Base-by-base conservation (phyloP, 2,797 vertebrate genomes). In the Hemibagrus guttatus region DNA sequence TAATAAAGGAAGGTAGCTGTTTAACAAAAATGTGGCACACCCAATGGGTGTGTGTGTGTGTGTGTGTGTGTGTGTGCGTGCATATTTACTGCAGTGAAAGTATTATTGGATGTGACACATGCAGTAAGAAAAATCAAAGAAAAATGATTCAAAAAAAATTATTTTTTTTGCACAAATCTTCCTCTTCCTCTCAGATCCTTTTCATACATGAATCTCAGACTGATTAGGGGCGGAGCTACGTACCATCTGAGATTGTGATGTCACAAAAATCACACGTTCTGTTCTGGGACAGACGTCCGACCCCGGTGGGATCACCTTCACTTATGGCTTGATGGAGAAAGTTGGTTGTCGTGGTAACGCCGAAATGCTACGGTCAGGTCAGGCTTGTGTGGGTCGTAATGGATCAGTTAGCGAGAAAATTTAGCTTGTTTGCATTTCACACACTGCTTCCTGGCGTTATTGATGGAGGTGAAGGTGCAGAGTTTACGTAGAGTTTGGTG, bases 11-110 rank as follows among this genome's bases (percentile, higher is more conserved):
- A 85, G 79, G 79, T n/a, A 83, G 75, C 49, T 72, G 83, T 85
- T 88, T 69, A 49, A 76, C 84, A 83, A 78, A 88, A 76, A 85
- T 81, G 66, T 61, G 84, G 16, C 84, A 75, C 83, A 68, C 87
- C 87, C 74, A 0, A 61, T 56, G 68, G 86, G 72, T 31, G 31
- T 78, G 86, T 66, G 56, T 42, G 31, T 28, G 35, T 68, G 81
- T 83, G 71, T 63, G 21, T 81, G 68, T 11, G 23, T 9, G 35
- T 42, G 19, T 42, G 68, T 23, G 23, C 4, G 39, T 56, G 39
- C 23, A 64, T 63, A 56, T 78, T 80, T 52, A 80, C 17, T 81
- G 54, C 6, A 83, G 59, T 87, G 21, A 75, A 87, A 56, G 42
- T 66, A 66, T 59, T 59, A 16, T 31, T 26, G 0, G 26, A 28